Percentiles rank a stretch among this genome's conserved stretches.
Conservation (phyloP, 2,797 vertebrate genomes). For the Bovichtus variegatus region DNA sequence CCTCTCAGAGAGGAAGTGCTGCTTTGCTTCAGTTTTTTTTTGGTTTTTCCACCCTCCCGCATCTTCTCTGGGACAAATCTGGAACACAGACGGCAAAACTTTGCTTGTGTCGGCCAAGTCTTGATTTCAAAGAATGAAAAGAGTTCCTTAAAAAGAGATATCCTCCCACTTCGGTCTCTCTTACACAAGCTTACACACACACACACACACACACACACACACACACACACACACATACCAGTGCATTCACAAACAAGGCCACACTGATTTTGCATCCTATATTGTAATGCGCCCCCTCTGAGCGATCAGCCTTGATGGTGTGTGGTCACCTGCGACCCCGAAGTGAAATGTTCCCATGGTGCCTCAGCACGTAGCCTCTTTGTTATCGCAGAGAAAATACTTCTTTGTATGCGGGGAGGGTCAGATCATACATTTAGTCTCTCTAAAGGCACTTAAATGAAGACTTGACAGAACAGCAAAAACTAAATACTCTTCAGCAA, state of each 20-base stretch:
- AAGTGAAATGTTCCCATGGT: conserved; percentile 70
- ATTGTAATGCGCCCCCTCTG: conserved; percentile 30
- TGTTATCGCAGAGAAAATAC: conserved; percentile 64
- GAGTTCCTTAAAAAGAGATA: conserved; percentile 70
- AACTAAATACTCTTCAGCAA: neutral
- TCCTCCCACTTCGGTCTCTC: conserved; percentile 51
- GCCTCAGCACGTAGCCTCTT: conserved; percentile 74
- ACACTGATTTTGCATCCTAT: conserved; percentile 46
- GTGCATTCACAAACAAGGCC: conserved; percentile 41
- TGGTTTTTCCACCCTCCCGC: conserved; percentile 19
- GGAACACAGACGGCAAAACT: conserved; percentile 63
- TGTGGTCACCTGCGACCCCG: conserved; percentile 70
- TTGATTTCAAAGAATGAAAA: conserved; percentile 83
- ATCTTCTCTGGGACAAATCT: conserved; percentile 79
- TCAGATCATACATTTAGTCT: conserved; percentile 29
- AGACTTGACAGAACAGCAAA: neutral
- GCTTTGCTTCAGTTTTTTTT: conserved; percentile 56
- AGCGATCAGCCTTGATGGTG: conserved; percentile 43
- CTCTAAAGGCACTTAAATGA: conserved; percentile 6
- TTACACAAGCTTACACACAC: conserved; percentile 26
- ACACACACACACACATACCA: conserved; percentile 5
- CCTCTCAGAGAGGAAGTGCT: conserved; percentile 90
- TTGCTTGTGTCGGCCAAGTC: conserved; percentile 65
- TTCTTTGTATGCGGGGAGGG: conserved; percentile 61
- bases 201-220: conserved; percentile 6